A percentile compares a stretch with the other conserved stretches of the same genome.
Conservation (phyloP, 2,797 vertebrate species). For the Macroramphosus scolopax region DNA sequence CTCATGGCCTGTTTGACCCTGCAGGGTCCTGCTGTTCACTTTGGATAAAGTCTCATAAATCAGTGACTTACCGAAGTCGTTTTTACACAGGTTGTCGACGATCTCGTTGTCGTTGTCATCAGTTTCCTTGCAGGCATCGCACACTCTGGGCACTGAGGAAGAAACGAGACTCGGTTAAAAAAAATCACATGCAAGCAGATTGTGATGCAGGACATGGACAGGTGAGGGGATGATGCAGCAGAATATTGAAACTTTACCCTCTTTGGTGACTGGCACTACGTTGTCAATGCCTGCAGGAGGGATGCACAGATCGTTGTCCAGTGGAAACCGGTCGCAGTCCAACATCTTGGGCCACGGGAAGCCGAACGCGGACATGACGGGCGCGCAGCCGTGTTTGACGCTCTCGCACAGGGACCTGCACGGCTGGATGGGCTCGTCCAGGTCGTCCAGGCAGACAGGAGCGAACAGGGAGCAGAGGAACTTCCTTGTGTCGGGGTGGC, state of each 20-base stretch:
- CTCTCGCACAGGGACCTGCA: constrained; percentile 93
- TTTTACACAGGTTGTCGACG: constrained; percentile 95
- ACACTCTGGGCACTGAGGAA: constrained; percentile 88
- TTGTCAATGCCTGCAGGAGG: constrained; percentile 85
- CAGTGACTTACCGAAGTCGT: constrained; percentile 92
- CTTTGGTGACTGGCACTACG: constrained; percentile 81
- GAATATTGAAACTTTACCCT: constrained; percentile 75
- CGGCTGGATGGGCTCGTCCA: constrained; percentile 94
- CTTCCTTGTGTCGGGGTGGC: constrained; percentile 93
- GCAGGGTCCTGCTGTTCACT: too few species aligned
- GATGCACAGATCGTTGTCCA: constrained; percentile 95
- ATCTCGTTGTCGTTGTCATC: constrained; percentile 96
- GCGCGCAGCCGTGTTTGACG: constrained; percentile 90
- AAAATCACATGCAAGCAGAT: too few species aligned
- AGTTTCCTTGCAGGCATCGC: constrained; percentile 93
- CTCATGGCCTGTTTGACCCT: too few species aligned
- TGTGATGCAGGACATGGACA: too few species aligned
- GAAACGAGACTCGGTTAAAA: neutral
- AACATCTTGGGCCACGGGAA: constrained; percentile 98
- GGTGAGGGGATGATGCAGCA: too few species aligned
- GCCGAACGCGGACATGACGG: constrained; percentile 96
- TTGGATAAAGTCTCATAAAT: too few species aligned
- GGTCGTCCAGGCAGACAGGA: constrained; percentile 92
- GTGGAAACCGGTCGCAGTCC: constrained; percentile 90
- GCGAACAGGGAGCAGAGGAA: constrained; percentile 98